Conservation (phyloP, 2,888 invertebrate genomes). For the Sinotaia quadrata region DNA sequence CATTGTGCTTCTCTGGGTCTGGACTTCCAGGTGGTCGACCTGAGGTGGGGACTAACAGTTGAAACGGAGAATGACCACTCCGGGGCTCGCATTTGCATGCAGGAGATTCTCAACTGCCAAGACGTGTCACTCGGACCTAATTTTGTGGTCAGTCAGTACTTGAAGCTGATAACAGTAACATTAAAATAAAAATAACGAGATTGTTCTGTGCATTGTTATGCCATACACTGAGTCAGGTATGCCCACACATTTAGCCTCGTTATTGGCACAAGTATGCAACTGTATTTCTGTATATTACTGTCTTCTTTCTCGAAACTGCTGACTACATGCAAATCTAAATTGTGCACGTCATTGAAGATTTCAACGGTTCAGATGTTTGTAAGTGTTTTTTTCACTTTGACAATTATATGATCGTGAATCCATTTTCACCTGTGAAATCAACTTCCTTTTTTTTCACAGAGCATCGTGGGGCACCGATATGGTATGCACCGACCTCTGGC, state of each 20-base stretch:
- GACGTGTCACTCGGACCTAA: slow-evolving; percentile 65
- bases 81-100: slow-evolving; percentile 62
- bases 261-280: too few relatives aligned
- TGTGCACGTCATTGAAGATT: too few relatives aligned
- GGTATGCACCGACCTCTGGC: slow-evolving; percentile 65
- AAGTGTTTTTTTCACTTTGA: background rate
- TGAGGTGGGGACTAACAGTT: slow-evolving; percentile 69
- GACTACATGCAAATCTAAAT: too few relatives aligned
- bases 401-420: background rate
- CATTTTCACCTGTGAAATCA: background rate
- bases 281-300: too few relatives aligned
- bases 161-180: background rate
- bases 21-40: slow-evolving; percentile 68
- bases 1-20: slow-evolving; percentile 57
- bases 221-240: too few relatives aligned
- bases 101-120: slow-evolving; percentile 66
- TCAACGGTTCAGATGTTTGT: too few relatives aligned
- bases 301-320: too few relatives aligned
- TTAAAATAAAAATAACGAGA: too few relatives aligned
- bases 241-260: too few relatives aligned
- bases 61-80: slow-evolving; percentile 66
- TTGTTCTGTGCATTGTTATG: too few relatives aligned
- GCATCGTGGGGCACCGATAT: slow-evolving; percentile 64
- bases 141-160: slow-evolving; percentile 60
- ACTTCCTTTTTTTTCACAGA: slow-evolving; percentile 37